Evolutionary conservation across 2,113 vertebrate species (phyloP).

Genomic region (Ondatra zibethicus): DNA sequence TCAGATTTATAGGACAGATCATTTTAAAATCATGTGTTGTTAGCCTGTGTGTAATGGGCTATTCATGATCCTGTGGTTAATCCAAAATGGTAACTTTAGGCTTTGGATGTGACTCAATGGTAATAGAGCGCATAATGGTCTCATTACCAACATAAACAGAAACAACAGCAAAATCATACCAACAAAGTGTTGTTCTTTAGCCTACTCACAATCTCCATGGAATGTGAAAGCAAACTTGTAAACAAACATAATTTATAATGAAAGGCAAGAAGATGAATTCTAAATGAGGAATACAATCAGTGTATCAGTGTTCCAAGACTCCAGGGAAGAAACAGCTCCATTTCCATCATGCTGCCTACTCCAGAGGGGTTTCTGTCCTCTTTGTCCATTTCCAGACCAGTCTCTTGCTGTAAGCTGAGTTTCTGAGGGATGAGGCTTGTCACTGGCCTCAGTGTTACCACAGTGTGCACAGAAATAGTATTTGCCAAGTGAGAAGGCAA

Average conservation of each 20-base stretch:
- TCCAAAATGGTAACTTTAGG: background rate
- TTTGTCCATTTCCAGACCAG: no score
- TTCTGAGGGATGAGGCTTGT: background rate
- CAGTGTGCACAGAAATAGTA: background rate
- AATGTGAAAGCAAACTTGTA: background rate
- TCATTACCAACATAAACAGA: background rate
- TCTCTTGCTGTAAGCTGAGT: background rate
- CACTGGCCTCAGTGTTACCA: background rate
- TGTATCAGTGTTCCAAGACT: background rate
- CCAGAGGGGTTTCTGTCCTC: background rate
- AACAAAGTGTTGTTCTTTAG: background rate
- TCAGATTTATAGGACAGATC: background rate
- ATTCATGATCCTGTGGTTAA: background rate
- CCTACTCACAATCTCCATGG: background rate
- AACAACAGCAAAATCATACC: background rate
- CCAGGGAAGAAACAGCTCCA: background rate
- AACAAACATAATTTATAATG: background rate
- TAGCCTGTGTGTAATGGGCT: background rate
- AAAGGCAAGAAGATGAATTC: background rate
- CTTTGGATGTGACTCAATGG: background rate
- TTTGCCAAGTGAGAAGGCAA: background rate
- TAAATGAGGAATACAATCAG: background rate
- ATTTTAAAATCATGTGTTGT: slow-evolving; percentile 29
- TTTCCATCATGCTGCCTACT: background rate
- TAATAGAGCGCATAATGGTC: background rate